Evolutionary conservation across 2,113 vertebrate genomes (phyloP).

Genomic region (Lepus americanus): DNA sequence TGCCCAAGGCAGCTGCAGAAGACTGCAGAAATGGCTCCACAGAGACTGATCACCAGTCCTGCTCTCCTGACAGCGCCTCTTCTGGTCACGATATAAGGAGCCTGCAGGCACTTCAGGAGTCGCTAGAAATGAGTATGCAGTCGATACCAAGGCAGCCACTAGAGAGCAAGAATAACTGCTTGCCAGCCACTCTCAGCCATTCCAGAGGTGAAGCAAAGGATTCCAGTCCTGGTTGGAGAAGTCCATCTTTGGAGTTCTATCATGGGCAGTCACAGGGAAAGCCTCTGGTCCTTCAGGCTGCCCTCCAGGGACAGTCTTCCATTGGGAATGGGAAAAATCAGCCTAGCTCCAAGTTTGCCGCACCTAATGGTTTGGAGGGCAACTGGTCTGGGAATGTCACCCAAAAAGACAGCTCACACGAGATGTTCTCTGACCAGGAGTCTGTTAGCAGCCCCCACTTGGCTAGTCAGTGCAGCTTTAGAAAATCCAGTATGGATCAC

Average conservation of each 20-base stretch:
- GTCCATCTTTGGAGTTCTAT: slow-evolving; percentile 83
- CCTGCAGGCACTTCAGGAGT: slow-evolving; percentile 85
- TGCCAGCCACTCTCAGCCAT: slow-evolving; percentile 86
- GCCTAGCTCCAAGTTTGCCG: slow-evolving; percentile 84
- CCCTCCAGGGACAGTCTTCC: slow-evolving; percentile 92
- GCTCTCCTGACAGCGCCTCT: slow-evolving; percentile 91
- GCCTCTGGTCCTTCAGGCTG: slow-evolving; percentile 91
- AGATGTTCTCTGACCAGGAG: slow-evolving; percentile 88
- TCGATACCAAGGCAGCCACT: slow-evolving; percentile 88
- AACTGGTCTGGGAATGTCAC: slow-evolving; percentile 87
- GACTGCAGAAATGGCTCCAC: slow-evolving; percentile 89
- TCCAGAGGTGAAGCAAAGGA: slow-evolving; percentile 83
- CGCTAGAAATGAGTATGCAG: slow-evolving; percentile 87
- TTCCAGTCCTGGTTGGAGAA: slow-evolving; percentile 57
- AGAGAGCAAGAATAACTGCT: slow-evolving; percentile 91
- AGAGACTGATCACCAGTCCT: slow-evolving; percentile 90
- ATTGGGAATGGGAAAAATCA: slow-evolving; percentile 91
- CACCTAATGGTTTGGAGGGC: slow-evolving; percentile 91
- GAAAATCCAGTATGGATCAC: slow-evolving; percentile 93
- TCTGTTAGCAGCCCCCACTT: slow-evolving; percentile 85
- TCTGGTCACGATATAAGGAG: slow-evolving; percentile 80
- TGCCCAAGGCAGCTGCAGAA: slow-evolving; percentile 92
- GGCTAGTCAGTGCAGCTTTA: slow-evolving; percentile 89
- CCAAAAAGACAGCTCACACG: slow-evolving; percentile 93
- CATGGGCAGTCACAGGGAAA: slow-evolving; percentile 90